These are phyloP conservation scores for Slavum lentiscoides DNA, from an alignment of 2,888 invertebrate species.

Conservation along the genomic window DNA sequence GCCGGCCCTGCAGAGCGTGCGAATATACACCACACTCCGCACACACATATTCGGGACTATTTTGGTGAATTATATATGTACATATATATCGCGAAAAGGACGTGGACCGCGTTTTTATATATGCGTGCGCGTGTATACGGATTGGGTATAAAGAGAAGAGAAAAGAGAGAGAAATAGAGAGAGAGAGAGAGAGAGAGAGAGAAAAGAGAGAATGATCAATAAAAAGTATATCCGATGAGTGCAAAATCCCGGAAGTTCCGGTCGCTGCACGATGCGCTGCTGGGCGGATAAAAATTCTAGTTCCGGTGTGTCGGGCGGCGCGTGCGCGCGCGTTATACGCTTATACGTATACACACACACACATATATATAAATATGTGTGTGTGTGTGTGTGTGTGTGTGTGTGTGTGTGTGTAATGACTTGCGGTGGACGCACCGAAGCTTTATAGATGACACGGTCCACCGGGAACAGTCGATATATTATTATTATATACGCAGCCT, in stretches of 20 bases:
- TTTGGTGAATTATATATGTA: no score
- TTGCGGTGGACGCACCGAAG: conserved; percentile 51
- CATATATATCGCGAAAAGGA: no score
- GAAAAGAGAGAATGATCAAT: conserved; percentile 43
- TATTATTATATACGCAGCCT: no score
- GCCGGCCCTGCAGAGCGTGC: no score
- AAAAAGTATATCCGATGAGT: conserved; percentile 43
- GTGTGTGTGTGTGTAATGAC: conserved; percentile 30
- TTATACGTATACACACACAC: no score
- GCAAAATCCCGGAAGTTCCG: conserved; percentile 52
- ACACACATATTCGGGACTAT: no score
- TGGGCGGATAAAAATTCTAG: conserved; percentile 50
- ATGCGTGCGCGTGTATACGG: no score
- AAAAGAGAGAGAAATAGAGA: conserved; percentile 29
- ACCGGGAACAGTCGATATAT: conserved; percentile 30
- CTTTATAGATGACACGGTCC: conserved; percentile 53
- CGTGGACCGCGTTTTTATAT: background rate
- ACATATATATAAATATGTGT: no score
- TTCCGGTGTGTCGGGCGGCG: conserved; percentile 40
- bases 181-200: conserved; percentile 14
- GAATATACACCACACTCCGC: no score
- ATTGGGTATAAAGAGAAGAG: no score
- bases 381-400: no score
- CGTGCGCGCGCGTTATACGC: no score
- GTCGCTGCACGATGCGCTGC: conserved; percentile 25